These are phyloP conservation scores for Podarcis siculus DNA, from an alignment of 2,797 vertebrate genomes.

Conservation along the genomic window DNA sequence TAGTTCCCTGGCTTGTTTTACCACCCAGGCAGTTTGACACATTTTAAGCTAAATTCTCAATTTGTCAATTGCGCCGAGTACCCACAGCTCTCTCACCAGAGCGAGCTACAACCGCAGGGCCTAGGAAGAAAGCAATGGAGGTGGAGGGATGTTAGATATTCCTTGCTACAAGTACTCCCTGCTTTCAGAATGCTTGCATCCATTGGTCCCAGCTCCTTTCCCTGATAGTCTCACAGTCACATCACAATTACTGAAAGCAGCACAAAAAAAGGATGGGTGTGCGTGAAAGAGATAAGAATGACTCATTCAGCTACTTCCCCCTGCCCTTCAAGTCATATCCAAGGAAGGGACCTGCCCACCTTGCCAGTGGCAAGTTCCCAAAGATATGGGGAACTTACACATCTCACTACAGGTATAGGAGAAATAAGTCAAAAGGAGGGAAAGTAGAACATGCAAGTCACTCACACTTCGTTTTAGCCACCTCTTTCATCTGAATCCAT, in stretches of 20 bases:
- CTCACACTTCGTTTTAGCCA: not conserved
- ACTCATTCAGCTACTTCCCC: not conserved
- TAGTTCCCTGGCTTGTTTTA: not conserved
- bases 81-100: not conserved
- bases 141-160: not conserved
- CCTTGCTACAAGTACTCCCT: not conserved
- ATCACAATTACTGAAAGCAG: not conserved
- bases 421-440: not conserved
- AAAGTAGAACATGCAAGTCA: not conserved
- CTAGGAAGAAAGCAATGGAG: not conserved
- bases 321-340: not conserved
- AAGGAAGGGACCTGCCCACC: not conserved
- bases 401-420: not conserved
- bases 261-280: not conserved
- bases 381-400: not conserved
- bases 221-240: not conserved
- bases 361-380: not conserved
- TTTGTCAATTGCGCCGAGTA: not conserved
- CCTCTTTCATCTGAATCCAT: not conserved
- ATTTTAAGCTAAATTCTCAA: not conserved
- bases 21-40: rapidly evolving
- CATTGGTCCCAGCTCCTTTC: not conserved
- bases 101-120: not conserved
- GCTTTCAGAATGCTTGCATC: not conserved
- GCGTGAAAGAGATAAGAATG: not conserved